Conservation (phyloP, 2,888 invertebrate genomes). For the Trachelus stipa region DNA sequence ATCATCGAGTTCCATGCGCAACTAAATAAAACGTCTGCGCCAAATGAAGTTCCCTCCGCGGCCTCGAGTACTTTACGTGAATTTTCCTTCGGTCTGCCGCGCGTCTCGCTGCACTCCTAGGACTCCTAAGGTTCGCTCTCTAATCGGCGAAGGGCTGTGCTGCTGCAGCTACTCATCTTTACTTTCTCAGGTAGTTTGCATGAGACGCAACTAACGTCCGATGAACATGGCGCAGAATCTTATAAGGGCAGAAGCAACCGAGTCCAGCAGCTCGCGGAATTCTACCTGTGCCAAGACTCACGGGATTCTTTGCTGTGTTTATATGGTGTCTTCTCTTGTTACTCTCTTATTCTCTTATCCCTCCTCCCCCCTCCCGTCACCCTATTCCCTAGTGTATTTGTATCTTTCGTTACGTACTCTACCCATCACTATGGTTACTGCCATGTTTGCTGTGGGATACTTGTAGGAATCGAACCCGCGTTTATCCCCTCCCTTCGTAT, state of each 20-base stretch:
- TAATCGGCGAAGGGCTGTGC: no score
- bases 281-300: constrained; percentile 45
- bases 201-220: background rate
- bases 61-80: no score
- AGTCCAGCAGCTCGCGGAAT: constrained; percentile 58
- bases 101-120: no score
- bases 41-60: no score
- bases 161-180: no score
- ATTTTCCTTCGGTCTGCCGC: no score
- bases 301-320: constrained; percentile 60
- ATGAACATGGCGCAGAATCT: constrained; percentile 30
- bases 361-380: no score
- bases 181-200: no score
- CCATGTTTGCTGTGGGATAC: constrained; percentile 62
- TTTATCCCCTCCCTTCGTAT: background rate
- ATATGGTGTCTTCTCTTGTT: constrained; percentile 61
- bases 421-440: constrained; percentile 45
- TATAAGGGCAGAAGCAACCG: constrained; percentile 60
- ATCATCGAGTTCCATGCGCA: no score
- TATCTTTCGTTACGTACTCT: constrained; percentile 52
- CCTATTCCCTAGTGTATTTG: constrained; percentile 40
- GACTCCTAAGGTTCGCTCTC: no score
- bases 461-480: constrained; percentile 64
- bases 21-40: no score
- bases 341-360: no score